Conservation (phyloP, 2,888 invertebrate genomes). For the Harpalus rufipes region DNA sequence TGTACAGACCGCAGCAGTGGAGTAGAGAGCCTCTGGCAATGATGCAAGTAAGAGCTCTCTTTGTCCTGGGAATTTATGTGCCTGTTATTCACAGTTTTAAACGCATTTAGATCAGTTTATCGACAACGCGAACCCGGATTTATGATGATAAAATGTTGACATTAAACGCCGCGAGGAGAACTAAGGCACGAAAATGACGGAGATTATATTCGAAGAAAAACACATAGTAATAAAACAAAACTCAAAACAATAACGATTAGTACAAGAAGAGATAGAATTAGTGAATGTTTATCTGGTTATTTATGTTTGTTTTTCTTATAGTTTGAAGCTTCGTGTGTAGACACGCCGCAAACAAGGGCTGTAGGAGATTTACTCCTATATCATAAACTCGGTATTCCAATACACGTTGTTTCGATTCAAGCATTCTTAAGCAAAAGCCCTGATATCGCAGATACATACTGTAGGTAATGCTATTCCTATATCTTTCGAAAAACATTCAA, state of each 20-base stretch:
- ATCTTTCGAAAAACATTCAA: background rate
- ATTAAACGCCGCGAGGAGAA: conserved; percentile 10
- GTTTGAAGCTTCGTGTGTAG: background rate
- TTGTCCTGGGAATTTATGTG: conserved; percentile 59
- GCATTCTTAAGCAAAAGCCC: background rate
- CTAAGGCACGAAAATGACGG: background rate
- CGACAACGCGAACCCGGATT: conserved; percentile 51
- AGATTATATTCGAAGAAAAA: too few relatives aligned
- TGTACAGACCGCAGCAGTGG: background rate
- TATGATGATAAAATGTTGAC: conserved; percentile 58
- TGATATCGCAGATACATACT: background rate
- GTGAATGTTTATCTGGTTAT: too few relatives aligned
- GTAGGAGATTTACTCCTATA: conserved; percentile 42
- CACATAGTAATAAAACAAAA: too few relatives aligned
- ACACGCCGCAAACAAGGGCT: conserved; percentile 50
- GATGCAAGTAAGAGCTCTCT: conserved; percentile 53
- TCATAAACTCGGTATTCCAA: conserved; percentile 49
- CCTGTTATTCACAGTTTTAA: conserved; percentile 58
- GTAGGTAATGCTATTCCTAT: background rate
- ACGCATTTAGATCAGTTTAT: conserved; percentile 64
- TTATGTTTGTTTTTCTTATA: background rate
- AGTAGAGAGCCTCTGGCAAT: conserved; percentile 22
- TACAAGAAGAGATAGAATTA: too few relatives aligned
- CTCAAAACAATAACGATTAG: too few relatives aligned
- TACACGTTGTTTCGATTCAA: conserved; percentile 26